Conservation (phyloP, 2,797 vertebrate genomes). For the Galaxias olidus region DNA sequence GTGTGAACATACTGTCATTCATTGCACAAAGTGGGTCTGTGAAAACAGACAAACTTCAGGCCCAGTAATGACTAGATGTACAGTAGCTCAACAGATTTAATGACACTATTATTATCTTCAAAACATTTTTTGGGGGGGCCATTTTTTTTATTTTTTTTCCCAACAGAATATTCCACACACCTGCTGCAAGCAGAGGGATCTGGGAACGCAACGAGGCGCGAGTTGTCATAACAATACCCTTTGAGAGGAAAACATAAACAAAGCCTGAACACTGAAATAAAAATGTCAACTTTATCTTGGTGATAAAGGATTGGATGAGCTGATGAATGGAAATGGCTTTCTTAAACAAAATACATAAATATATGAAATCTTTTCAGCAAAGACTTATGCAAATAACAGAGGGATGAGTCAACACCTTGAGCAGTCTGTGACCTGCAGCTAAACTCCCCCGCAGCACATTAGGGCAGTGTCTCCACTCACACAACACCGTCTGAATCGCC, state of each 20-base stretch:
- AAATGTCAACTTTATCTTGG: no score
- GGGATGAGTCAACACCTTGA: not conserved
- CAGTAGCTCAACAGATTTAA: slow-evolving; percentile 7
- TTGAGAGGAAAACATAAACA: no score
- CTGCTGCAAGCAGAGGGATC: slow-evolving; percentile 46
- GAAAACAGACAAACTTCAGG: not conserved
- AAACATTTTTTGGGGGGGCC: slow-evolving; percentile 19
- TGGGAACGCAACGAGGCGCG: slow-evolving; percentile 39
- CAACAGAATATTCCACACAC: slow-evolving; percentile 28
- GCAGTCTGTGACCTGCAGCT: slow-evolving; percentile 33
- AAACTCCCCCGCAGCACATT: slow-evolving; percentile 34
- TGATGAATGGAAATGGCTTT: no score
- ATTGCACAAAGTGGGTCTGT: no score
- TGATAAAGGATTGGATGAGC: no score
- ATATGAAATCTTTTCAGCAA: no score
- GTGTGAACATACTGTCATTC: no score
- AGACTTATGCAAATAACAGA: no score
- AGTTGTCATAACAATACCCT: slow-evolving; percentile 35
- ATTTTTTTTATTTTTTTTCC: slow-evolving; percentile 11
- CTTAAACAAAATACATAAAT: no score
- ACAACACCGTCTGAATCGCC: slow-evolving; percentile 26
- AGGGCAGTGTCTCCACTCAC: slow-evolving; percentile 44
- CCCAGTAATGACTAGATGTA: slow-evolving; percentile 14
- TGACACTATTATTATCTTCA: slow-evolving; percentile 15
- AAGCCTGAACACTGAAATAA: no score